Conservation (phyloP, 2,113 vertebrate species). For the Cyprinodon tularosa region DNA sequence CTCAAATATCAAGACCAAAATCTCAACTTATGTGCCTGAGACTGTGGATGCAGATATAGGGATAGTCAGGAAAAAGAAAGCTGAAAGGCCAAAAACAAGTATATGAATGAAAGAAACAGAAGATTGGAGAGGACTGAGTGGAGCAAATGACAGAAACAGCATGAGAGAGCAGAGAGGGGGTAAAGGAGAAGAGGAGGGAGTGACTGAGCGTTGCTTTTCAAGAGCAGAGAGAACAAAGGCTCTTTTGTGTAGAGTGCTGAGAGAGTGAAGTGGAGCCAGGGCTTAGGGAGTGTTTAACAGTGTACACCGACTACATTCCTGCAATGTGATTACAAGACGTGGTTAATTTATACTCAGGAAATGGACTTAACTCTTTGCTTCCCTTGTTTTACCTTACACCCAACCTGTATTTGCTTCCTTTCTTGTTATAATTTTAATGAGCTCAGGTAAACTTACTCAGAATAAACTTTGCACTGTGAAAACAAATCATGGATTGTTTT, state of each 20-base stretch:
- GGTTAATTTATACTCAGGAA: slow-evolving; percentile 84
- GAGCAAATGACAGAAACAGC: slow-evolving; percentile 55
- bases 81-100: slow-evolving; percentile 34
- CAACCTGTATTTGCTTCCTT: slow-evolving; percentile 45
- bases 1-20: slow-evolving; percentile 12
- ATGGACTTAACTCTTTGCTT: slow-evolving; percentile 80
- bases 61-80: slow-evolving; percentile 26
- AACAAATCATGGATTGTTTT: neutral
- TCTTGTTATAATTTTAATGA: slow-evolving; percentile 36
- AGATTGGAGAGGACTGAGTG: slow-evolving; percentile 16
- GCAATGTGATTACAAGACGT: slow-evolving; percentile 83
- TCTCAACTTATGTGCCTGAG: slow-evolving; percentile 14
- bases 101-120: slow-evolving; percentile 64
- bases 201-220: slow-evolving; percentile 81
- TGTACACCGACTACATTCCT: slow-evolving; percentile 85
- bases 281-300: slow-evolving; percentile 84
- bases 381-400: slow-evolving; percentile 46
- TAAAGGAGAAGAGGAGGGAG: slow-evolving; percentile 61
- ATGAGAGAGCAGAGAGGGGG: slow-evolving; percentile 29
- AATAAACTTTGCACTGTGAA: slow-evolving; percentile 13
- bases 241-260: slow-evolving; percentile 82
- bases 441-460: slow-evolving; percentile 14
- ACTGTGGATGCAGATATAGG: slow-evolving; percentile 14
- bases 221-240: slow-evolving; percentile 84
- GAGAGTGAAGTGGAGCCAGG: slow-evolving; percentile 82